These are phyloP conservation scores for Hoplostethus mediterraneus DNA, from an alignment of 2,797 vertebrate species.

Conservation along the genomic window DNA sequence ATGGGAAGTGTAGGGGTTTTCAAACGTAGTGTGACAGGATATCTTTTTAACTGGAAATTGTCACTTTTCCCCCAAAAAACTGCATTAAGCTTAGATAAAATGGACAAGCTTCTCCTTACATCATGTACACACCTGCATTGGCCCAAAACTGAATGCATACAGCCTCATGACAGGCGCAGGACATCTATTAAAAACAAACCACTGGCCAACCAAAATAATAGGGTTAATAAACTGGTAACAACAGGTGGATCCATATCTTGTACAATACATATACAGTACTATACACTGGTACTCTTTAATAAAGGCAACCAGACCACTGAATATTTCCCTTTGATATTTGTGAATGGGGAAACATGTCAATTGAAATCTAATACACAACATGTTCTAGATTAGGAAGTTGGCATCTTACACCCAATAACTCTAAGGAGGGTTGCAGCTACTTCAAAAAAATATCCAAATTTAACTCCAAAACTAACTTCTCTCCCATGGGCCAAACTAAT, in stretches of 20 bases:
- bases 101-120: neutral
- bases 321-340: neutral
- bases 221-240: neutral
- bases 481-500: conserved; percentile 40
- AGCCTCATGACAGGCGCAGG: neutral
- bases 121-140: neutral
- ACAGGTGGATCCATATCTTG: neutral
- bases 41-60: neutral
- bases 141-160: neutral
- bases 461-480: conserved; percentile 34
- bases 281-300: neutral
- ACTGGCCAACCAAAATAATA: neutral
- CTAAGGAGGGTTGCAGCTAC: neutral
- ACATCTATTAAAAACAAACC: neutral
- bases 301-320: neutral
- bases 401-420: too few relatives aligned
- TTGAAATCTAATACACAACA: neutral
- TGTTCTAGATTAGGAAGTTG: neutral
- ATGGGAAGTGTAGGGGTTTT: neutral
- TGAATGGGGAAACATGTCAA: neutral
- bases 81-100: neutral
- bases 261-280: neutral
- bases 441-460: conserved; percentile 11
- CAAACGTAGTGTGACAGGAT: neutral
- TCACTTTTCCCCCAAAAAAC: neutral